These are phyloP conservation scores for Tamandua tetradactyla DNA, from an alignment of 2,797 vertebrate genomes.

Conservation along the genomic window DNA sequence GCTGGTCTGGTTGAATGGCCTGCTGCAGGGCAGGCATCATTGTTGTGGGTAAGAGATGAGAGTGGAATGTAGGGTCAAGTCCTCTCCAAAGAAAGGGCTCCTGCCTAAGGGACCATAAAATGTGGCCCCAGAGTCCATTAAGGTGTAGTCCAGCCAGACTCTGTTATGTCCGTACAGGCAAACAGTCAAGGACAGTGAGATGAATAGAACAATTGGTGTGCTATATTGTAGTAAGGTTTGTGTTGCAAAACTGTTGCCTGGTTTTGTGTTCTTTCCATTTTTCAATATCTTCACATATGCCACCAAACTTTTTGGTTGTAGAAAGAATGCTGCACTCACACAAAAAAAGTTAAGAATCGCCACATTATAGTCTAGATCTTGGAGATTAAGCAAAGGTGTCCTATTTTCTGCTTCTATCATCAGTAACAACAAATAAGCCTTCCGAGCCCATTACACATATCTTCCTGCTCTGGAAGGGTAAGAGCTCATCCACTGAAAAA, in stretches of 20 bases:
- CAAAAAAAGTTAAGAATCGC: neutral
- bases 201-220: neutral
- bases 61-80: neutral
- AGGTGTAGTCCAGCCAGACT: neutral
- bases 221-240: neutral
- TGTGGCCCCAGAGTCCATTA: neutral
- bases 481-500: neutral
- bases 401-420: neutral
- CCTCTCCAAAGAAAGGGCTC: neutral
- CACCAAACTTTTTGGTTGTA: neutral
- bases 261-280: neutral
- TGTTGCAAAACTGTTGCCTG: neutral
- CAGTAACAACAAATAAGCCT: neutral
- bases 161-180: neutral
- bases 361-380: neutral
- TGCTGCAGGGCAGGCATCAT: neutral
- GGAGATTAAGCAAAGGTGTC: neutral
- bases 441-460: neutral
- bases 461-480: neutral
- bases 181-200: fast-evolving
- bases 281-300: neutral
- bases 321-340: neutral
- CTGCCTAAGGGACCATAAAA: fast-evolving
- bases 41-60: neutral
- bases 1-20: fast-evolving